Conservation (phyloP, 2,797 vertebrate genomes). For the Anolis apletophallus region DNA sequence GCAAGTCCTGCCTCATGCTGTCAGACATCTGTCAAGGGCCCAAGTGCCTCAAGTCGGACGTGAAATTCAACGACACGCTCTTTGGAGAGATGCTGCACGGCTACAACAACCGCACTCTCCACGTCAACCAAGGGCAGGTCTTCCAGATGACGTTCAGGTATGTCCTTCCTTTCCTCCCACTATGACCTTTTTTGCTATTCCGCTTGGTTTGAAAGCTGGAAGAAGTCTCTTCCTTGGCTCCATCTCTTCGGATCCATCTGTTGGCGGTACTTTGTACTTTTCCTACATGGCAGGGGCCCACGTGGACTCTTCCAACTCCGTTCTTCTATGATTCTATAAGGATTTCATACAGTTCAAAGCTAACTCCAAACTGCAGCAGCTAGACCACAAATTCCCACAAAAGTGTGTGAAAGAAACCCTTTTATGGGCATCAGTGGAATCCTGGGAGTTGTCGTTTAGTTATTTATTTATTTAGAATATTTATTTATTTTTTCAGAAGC, state of each 20-base stretch:
- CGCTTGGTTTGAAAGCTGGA: background rate
- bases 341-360: too few species aligned
- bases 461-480: too few species aligned
- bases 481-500: too few species aligned
- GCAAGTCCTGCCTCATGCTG: slow-evolving; percentile 93
- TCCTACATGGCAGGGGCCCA: too few species aligned
- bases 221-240: background rate
- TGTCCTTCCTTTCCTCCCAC: background rate
- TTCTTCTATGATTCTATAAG: too few species aligned
- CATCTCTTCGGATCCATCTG: too few species aligned
- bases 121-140: slow-evolving; percentile 94
- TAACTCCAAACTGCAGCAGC: background rate
- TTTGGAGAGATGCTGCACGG: slow-evolving; percentile 98
- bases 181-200: background rate
- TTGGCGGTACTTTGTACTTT: too few species aligned
- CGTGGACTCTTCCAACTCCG: too few species aligned
- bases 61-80: slow-evolving; percentile 93
- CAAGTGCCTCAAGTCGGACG: slow-evolving; percentile 88
- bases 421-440: too few species aligned
- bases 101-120: slow-evolving; percentile 95
- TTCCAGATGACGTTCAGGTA: slow-evolving; percentile 99
- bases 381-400: background rate
- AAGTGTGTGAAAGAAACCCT: too few species aligned
- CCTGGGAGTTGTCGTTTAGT: too few species aligned
- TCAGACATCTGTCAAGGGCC: slow-evolving; percentile 93